Base-by-base conservation (phyloP, 2,888 invertebrate species). In the Physocephala rufipes region DNA sequence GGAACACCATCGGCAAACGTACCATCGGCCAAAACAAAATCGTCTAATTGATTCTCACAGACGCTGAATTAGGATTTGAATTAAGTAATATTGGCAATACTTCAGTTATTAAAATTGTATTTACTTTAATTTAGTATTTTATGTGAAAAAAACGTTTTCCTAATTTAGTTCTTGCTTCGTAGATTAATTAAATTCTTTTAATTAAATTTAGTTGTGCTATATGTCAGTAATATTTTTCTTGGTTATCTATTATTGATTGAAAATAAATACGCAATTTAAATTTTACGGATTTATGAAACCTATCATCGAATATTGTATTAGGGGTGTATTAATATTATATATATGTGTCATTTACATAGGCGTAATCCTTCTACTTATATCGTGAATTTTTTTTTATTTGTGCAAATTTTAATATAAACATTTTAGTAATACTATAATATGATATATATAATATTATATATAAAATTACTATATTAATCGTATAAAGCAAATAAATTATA, bases 311-410 rank as follows among this genome's bases (percentile, higher is more conserved):
- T 51, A 58, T 15, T 67, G 15, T 62, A n/a, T 70, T 62, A 73
- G 71, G 55, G 65, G 68, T 53, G 43, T 63, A 28, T 62, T 3
- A 62, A 55, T 28, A 61, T 36, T 62, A 53, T 15, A 55, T 59
- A 26, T 21, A 58, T 30, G 1, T 47, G n/a, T 58, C n/a, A 24
- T 70, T 51, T 74, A 73, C 72, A 74, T 75, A 76, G 75, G n/a
- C 72, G 53, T 73, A 75, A 75, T 71, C 66, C 73, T 73, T 69
- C 69, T 36, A 70, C 62, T 19, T 66, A 69, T 49, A 53, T 58
- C 71, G 65, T 72, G 67, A 30, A 64, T 72, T 72, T 63, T 43
- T 63, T 67, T 62, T 70, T 69, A 69, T 71, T 30, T 28, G 66
- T 73, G 36, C 36, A 71, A 21, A 64, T 19, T 53, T 69, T 72